Evolutionary conservation across 1,140 invertebrate genomes (phyloP).

Genomic region (Agrilus planipennis): DNA sequence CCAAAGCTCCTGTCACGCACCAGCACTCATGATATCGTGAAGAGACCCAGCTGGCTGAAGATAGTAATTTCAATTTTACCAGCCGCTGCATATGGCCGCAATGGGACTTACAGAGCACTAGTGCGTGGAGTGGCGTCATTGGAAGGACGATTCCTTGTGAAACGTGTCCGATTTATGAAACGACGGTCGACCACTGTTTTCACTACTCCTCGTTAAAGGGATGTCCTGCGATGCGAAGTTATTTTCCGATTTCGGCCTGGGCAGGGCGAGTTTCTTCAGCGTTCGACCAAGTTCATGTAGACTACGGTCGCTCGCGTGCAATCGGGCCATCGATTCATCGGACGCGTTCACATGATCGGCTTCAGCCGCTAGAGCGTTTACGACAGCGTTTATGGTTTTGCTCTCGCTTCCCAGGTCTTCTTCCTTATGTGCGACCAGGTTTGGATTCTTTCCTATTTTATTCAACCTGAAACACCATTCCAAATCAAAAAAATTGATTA

Average conservation of each 20-base stretch:
- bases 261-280: conserved; percentile 45
- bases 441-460: conserved; percentile 98
- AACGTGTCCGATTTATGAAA: conserved; percentile 72
- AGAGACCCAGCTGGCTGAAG: no score
- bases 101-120: conserved; percentile 44
- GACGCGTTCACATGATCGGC: conserved; percentile 69
- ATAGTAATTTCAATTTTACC: no score
- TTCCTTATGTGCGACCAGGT: conserved; percentile 83
- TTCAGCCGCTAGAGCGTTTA: conserved; percentile 78
- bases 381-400: conserved; percentile 82
- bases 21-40: no score
- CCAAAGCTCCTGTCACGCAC: conserved; percentile 13
- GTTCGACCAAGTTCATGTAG: conserved; percentile 54
- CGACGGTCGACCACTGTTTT: conserved; percentile 44
- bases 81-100: no score
- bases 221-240: conserved; percentile 56
- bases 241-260: conserved; percentile 71
- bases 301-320: conserved; percentile 47
- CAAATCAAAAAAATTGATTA: no score
- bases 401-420: conserved; percentile 78
- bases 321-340: conserved; percentile 56
- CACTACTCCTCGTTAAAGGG: conserved; percentile 26
- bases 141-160: conserved; percentile 55
- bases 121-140: conserved; percentile 62
- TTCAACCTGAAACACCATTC: conserved; percentile 73